These are phyloP conservation scores for Oryzias woworae DNA, from an alignment of 2,113 vertebrate species.

Conservation along the genomic window DNA sequence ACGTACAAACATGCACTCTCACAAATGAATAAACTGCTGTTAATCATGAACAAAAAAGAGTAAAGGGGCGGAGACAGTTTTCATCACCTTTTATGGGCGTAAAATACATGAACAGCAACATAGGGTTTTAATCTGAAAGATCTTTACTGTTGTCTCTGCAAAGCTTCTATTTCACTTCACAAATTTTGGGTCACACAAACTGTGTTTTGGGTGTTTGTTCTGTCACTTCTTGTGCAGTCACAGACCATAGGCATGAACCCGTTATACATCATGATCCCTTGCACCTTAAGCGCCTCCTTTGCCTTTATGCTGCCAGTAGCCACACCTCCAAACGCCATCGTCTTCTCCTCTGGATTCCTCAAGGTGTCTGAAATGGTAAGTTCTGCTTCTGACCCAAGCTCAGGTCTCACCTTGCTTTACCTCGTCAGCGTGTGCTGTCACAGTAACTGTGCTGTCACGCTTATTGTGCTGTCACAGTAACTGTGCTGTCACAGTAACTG, in stretches of 20 bases:
- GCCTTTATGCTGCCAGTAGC: constrained; percentile 97
- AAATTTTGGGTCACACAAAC: too few relatives aligned
- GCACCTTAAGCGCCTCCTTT: constrained; percentile 90
- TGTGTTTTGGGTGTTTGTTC: neutral
- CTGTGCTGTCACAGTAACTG: neutral
- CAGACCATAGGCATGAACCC: constrained; percentile 86
- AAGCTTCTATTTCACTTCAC: too few relatives aligned
- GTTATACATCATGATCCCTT: constrained; percentile 92
- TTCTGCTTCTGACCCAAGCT: fast-evolving
- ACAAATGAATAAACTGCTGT: neutral
- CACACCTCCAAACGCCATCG: constrained; percentile 93
- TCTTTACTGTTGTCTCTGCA: too few relatives aligned
- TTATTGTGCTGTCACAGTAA: too few relatives aligned
- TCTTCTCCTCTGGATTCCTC: constrained; percentile 88
- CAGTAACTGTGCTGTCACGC: too few relatives aligned
- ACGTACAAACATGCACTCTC: neutral
- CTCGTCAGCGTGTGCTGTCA: neutral
- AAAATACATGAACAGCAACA: too few relatives aligned
- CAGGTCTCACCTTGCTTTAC: too few relatives aligned
- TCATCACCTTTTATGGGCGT: too few relatives aligned
- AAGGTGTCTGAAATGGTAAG: constrained; percentile 93
- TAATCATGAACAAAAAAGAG: neutral
- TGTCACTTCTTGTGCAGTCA: constrained; percentile 71
- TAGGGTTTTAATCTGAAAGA: too few relatives aligned
- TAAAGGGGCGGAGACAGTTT: too few relatives aligned